Base-by-base conservation (phyloP, 2,113 vertebrate species). In the Pampusana beccarii region DNA sequence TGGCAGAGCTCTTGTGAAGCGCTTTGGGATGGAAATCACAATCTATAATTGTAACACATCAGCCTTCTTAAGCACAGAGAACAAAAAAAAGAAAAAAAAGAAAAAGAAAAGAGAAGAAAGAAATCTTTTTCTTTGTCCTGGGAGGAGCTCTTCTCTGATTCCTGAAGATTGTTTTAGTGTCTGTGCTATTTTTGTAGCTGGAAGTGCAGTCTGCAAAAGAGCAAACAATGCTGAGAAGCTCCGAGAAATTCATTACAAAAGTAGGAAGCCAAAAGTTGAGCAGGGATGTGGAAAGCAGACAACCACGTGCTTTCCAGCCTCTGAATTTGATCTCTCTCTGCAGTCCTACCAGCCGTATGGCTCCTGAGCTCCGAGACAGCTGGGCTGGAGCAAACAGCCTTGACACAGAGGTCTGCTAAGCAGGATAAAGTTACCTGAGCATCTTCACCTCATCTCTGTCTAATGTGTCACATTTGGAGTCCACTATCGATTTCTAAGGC, bases 131-230 rank as follows among this genome's bases (percentile, higher is more conserved):
- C 77, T 93, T 94, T 88, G 93, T 96, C 86, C 70, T 94, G 93
- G 96, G 95, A 97, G 91, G 93, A 84, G 77, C 94, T 94, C 88
- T 96, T 97, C 92, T 92, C 93, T 96, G 95, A 96, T 96, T 91
- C 86, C 70, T 82, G 23, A 95, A 57, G 86, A 95, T 87, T 3
- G 0, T 95, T 97, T 94, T 51, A 89, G 86, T 54, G 88, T 81
- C 93, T 94, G 92, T 25, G 58, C 95, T 97, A 95, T 97, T 97
- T 97, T 92, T 91, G 93, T 95, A 95, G 95, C 96, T 91, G 88
- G 90, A 91, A 95, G 83, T 91, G 83, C 73, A 82, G 77, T 46
- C 88, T 96, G 83, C 87, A 91, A 42, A 81, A 4, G 20, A 89
- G 80, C 83, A 61, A 89, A 95, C 93, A 62, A 29, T 1, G 66